Conservation (phyloP, 2,888 invertebrate species). For the Meganola albula region DNA sequence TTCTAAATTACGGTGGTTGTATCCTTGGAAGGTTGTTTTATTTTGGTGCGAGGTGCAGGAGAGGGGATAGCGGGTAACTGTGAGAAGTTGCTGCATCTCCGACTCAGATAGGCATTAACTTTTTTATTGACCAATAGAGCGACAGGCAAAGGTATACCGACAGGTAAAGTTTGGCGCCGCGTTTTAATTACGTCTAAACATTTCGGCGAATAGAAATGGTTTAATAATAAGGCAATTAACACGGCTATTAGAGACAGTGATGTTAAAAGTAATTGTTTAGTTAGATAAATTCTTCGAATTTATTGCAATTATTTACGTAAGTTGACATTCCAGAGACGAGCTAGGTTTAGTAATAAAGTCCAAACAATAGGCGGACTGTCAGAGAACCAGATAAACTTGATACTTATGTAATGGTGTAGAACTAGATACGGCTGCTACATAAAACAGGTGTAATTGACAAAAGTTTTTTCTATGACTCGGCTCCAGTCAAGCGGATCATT, state of each 20-base stretch:
- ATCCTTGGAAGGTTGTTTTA: slow-evolving; percentile 76
- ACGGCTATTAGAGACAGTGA: slow-evolving; percentile 23
- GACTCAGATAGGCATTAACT: slow-evolving; percentile 64
- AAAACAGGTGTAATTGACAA: slow-evolving; percentile 22
- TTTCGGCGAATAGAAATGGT: slow-evolving; percentile 50
- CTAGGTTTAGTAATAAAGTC: no score
- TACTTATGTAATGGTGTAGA: no score
- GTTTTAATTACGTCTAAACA: slow-evolving; percentile 65
- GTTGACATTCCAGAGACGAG: no score
- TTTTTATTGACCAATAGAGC: slow-evolving; percentile 75
- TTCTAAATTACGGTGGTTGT: slow-evolving; percentile 70
- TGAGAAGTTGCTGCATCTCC: slow-evolving; percentile 68
- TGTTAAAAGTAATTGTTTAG: no score
- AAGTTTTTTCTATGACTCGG: slow-evolving; percentile 18
- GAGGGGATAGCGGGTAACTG: slow-evolving; percentile 46
- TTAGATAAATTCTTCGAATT: no score
- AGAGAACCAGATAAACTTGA: no score
- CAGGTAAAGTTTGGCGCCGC: slow-evolving; percentile 72
- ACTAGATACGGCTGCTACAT: no score
- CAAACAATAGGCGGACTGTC: no score
- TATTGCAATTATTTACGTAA: no score
- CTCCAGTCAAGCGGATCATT: slow-evolving; percentile 27
- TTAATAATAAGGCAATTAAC: slow-evolving; percentile 47
- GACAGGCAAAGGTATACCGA: slow-evolving; percentile 64
- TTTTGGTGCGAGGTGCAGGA: slow-evolving; percentile 49